These are phyloP conservation scores for Nematopogon swammerdamellus DNA, from an alignment of 2,888 invertebrate species.

Conservation along the genomic window DNA sequence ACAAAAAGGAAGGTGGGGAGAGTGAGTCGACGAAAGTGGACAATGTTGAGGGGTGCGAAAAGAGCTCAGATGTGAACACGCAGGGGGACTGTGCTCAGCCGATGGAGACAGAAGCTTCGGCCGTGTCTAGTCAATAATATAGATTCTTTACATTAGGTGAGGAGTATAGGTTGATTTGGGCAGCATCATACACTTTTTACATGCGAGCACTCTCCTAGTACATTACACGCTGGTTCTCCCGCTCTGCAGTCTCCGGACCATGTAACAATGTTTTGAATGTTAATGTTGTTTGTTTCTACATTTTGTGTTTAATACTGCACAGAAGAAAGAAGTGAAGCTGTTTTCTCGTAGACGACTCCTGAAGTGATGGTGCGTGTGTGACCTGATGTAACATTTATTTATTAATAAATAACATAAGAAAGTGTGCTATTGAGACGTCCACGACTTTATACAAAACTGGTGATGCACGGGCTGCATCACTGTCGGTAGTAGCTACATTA, in stretches of 20 bases:
- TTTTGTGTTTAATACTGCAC: constrained; percentile 25
- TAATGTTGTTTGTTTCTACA: constrained; percentile 44
- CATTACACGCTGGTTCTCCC: background rate
- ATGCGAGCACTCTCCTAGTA: constrained; percentile 14
- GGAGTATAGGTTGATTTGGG: background rate
- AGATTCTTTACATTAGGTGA: background rate
- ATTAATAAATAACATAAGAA: background rate
- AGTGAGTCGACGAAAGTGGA: no score
- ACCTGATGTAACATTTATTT: background rate
- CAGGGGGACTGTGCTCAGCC: constrained; percentile 24
- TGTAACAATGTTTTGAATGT: constrained; percentile 39
- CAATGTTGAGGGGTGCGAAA: no score
- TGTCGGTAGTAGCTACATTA: constrained; percentile 21
- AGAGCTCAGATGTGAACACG: constrained; percentile 1
- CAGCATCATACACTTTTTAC: background rate
- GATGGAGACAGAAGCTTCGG: constrained; percentile 47
- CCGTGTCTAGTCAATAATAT: constrained; percentile 42
- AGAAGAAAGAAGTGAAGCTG: background rate
- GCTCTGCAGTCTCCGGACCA: background rate
- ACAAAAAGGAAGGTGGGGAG: constrained; percentile 24
- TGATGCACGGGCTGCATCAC: background rate
- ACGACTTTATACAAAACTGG: background rate
- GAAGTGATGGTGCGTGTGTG: background rate
- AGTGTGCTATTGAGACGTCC: background rate
- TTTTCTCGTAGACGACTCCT: background rate